phyloP scores from a whole-genome alignment of 2,888 invertebrate genomes.

The Drosophila acutilabella region DNA sequence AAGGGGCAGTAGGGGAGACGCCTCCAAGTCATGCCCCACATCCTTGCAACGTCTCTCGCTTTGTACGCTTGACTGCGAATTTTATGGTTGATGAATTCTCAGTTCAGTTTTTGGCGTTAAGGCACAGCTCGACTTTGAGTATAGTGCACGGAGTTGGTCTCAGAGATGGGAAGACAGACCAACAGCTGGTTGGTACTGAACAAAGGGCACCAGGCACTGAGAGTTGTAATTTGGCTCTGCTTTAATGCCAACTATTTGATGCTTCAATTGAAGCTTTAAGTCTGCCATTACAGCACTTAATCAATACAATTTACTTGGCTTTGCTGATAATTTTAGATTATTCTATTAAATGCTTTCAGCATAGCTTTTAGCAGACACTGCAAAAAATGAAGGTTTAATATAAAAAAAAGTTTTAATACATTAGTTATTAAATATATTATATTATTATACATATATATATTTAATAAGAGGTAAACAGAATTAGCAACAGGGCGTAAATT shows the following conservation, averaged over 20 bases:
- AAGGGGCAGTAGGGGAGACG: slow-evolving; percentile 1
- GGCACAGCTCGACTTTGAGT: slow-evolving; percentile 16
- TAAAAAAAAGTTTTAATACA: no score
- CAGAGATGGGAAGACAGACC: slow-evolving; percentile 15
- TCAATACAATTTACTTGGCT: slow-evolving; percentile 66
- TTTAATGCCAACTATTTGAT: slow-evolving; percentile 50
- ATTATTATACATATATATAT: no score
- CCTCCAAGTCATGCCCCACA: slow-evolving; percentile 20
- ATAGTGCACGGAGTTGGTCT: slow-evolving; percentile 26
- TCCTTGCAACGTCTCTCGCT: slow-evolving; percentile 58
- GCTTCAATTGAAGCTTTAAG: slow-evolving; percentile 50
- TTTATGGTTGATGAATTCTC: slow-evolving; percentile 80
- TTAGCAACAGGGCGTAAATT: no score
- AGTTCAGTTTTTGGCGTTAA: slow-evolving; percentile 48
- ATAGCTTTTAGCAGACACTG: no score
- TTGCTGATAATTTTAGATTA: slow-evolving; percentile 53
- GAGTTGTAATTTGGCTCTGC: slow-evolving; percentile 34
- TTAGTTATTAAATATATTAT: no score
- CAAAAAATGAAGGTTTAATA: no score
- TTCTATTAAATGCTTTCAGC: slow-evolving; percentile 33
- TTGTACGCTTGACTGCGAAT: slow-evolving; percentile 80
- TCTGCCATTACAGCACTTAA: slow-evolving; percentile 62
- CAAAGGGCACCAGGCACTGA: slow-evolving; percentile 4
- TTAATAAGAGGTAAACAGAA: no score
- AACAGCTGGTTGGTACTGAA: not conserved